Conservation (phyloP, 2,113 vertebrate species). For the Pipra filicauda region DNA sequence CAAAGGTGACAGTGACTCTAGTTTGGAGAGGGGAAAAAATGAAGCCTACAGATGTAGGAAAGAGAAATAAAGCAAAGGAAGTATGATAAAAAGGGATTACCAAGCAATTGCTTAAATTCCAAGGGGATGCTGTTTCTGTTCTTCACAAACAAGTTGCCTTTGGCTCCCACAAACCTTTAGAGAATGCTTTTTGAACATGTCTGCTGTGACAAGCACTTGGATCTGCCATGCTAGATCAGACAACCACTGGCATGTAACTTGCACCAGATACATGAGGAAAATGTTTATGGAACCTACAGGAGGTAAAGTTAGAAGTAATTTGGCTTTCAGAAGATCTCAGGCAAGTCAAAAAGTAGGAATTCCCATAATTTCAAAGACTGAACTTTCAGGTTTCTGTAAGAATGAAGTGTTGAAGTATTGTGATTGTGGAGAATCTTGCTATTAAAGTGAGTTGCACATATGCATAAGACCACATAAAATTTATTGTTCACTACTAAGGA, state of each 20-base stretch:
- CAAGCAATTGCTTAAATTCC: neutral
- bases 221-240: neutral
- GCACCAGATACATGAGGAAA: neutral
- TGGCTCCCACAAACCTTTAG: neutral
- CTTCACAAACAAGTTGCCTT: neutral
- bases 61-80: neutral
- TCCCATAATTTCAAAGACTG: neutral
- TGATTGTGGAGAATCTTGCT: neutral
- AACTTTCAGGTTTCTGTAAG: neutral
- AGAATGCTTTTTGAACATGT: neutral
- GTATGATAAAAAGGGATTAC: neutral
- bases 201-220: neutral
- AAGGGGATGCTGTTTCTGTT: neutral
- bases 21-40: neutral
- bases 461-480: neutral
- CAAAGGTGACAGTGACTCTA: neutral
- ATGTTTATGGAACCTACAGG: neutral
- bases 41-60: neutral
- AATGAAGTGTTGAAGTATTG: neutral
- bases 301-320: neutral
- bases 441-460: neutral
- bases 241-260: fast-evolving
- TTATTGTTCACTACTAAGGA: neutral
- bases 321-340: neutral
- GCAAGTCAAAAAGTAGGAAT: neutral